phyloP scores from a whole-genome alignment of 2,113 vertebrate species.

The Carassius carassius region DNA sequence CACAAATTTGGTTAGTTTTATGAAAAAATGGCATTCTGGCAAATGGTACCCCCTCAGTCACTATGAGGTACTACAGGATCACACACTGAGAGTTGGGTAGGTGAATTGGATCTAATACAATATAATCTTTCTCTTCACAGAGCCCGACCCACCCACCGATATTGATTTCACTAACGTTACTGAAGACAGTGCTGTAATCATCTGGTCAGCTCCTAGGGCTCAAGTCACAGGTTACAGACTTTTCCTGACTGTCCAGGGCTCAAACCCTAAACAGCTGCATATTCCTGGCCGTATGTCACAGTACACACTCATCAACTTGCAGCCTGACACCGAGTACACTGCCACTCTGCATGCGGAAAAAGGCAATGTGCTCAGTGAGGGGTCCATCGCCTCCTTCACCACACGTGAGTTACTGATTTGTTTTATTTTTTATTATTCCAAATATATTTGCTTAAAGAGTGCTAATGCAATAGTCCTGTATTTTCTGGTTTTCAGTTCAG shows the following conservation, averaged over 20 bases:
- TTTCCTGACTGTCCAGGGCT: constrained; percentile 80
- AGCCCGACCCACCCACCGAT: constrained; percentile 85
- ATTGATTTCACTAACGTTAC: constrained; percentile 83
- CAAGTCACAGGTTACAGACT: constrained; percentile 83
- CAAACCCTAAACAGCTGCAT: constrained; percentile 79
- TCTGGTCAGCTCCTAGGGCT: constrained; percentile 83
- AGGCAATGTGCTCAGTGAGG: constrained; percentile 78
- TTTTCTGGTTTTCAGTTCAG: no score
- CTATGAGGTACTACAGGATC: no score
- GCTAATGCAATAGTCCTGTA: no score
- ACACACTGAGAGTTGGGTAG: no score
- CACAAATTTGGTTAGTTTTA: not conserved
- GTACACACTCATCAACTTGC: constrained; percentile 83
- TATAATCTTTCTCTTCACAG: constrained; percentile 62
- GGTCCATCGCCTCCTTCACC: constrained; percentile 60
- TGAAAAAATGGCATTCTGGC: not conserved
- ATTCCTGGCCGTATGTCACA: constrained; percentile 76
- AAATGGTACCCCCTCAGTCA: no score
- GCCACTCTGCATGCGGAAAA: constrained; percentile 82
- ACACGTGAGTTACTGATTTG: not conserved
- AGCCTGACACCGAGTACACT: constrained; percentile 82
- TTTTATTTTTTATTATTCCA: no score
- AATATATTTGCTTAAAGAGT: no score
- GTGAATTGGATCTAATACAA: no score
- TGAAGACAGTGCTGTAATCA: constrained; percentile 80